A percentile compares a stretch with the other conserved stretches of the same genome.
phyloP scores from a whole-genome alignment of 2,797 vertebrate species.

The Orestias chungarensis region DNA sequence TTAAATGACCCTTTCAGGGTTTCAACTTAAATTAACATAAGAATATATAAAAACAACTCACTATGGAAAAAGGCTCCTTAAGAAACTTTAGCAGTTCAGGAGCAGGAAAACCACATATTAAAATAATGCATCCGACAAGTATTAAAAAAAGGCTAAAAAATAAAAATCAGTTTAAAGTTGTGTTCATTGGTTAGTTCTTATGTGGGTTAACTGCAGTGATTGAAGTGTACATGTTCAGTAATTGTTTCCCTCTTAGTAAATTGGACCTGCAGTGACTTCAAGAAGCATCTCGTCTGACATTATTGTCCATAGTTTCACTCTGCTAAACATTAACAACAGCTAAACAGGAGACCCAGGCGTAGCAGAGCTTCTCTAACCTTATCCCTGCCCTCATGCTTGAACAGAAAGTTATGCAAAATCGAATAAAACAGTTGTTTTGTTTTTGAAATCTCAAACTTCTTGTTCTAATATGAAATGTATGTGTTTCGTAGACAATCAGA shows the following conservation, averaged over 20 bases:
- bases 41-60: neutral
- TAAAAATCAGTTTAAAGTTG: neutral
- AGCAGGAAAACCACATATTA: neutral
- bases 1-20: neutral
- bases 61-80: neutral
- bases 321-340: conserved; percentile 21
- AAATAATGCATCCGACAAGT: neutral
- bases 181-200: neutral
- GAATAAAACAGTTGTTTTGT: neutral
- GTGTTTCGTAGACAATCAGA: neutral
- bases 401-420: neutral
- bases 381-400: no score
- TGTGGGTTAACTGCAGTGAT: neutral
- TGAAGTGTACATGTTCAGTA: conserved; percentile 27
- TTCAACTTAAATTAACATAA: neutral
- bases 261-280: conserved; percentile 54
- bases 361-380: no score
- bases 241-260: conserved; percentile 49
- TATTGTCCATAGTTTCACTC: conserved; percentile 43
- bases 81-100: neutral
- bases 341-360: conserved; percentile 6
- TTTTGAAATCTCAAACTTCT: neutral
- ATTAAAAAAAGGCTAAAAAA: neutral
- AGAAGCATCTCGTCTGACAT: conserved; percentile 49
- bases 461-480: neutral